Evolutionary conservation across 2,113 vertebrate genomes (phyloP).

Genomic region (Elachura formosa): DNA sequence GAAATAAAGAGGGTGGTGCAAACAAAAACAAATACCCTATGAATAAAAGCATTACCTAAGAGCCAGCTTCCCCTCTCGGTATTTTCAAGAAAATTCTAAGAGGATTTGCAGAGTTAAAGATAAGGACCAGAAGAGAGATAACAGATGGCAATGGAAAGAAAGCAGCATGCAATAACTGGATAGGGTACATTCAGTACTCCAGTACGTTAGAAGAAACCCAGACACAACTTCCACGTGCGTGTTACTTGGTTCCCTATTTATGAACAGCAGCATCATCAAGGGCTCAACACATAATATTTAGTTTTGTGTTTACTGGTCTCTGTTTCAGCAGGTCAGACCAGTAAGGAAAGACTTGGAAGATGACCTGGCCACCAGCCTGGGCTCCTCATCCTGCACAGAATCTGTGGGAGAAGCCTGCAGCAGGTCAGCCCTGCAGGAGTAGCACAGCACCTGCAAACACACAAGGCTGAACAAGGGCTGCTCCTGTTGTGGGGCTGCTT

Average conservation of each 20-base stretch:
- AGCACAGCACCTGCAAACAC: neutral
- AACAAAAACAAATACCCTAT: neutral
- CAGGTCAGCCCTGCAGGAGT: neutral
- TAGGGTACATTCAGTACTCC: constrained; percentile 45
- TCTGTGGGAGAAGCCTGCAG: neutral
- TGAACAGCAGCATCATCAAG: constrained; percentile 4
- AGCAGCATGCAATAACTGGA: constrained; percentile 51
- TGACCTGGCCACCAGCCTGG: neutral
- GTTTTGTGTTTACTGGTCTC: neutral
- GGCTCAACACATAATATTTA: neutral
- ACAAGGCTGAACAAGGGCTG: neutral
- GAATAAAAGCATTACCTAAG: neutral
- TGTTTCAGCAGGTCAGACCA: neutral
- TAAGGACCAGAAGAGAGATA: constrained; percentile 53
- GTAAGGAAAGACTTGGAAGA: neutral
- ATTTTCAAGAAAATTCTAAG: constrained; percentile 16
- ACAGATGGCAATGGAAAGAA: constrained; percentile 58
- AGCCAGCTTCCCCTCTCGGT: neutral
- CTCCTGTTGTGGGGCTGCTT: neutral
- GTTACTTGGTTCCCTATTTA: constrained; percentile 15
- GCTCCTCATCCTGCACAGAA: neutral
- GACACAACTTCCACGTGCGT: neutral
- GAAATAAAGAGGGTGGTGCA: neutral
- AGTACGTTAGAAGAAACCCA: constrained; percentile 9
- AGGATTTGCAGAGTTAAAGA: constrained; percentile 51